Conservation (phyloP, 2,797 vertebrate genomes). For the Valencia hispanica region DNA sequence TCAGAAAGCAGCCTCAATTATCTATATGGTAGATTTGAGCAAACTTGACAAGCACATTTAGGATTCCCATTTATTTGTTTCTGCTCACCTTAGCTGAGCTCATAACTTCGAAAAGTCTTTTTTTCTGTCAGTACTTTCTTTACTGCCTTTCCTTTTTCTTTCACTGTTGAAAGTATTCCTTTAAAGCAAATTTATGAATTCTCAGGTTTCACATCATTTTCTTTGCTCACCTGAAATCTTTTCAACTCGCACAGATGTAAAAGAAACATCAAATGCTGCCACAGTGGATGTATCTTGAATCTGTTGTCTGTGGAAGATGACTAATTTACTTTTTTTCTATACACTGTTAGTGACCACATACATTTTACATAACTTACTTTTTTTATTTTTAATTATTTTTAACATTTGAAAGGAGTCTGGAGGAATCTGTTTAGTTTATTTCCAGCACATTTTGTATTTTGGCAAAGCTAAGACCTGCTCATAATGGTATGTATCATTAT, state of each 20-base stretch:
- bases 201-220: slow-evolving; percentile 10
- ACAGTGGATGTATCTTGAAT: background rate
- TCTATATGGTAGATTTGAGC: background rate
- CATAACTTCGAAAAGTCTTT: background rate
- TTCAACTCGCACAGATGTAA: slow-evolving; percentile 3
- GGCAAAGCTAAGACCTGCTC: slow-evolving; percentile 5
- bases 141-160: background rate
- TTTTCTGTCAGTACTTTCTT: background rate
- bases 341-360: background rate
- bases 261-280: slow-evolving; percentile 8
- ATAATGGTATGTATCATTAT: background rate
- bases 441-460: background rate
- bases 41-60: background rate
- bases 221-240: background rate
- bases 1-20: background rate
- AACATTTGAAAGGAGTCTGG: background rate
- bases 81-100: background rate
- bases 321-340: background rate
- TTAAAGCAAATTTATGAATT: slow-evolving; percentile 8
- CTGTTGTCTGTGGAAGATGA: background rate
- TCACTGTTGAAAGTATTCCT: background rate
- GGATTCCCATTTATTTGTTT: background rate
- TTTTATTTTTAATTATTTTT: background rate
- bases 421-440: background rate
- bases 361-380: background rate